A percentile compares a stretch with the other conserved stretches of the same genome.
Conservation (phyloP, 2,797 vertebrate genomes). For the Amblyraja radiata region DNA sequence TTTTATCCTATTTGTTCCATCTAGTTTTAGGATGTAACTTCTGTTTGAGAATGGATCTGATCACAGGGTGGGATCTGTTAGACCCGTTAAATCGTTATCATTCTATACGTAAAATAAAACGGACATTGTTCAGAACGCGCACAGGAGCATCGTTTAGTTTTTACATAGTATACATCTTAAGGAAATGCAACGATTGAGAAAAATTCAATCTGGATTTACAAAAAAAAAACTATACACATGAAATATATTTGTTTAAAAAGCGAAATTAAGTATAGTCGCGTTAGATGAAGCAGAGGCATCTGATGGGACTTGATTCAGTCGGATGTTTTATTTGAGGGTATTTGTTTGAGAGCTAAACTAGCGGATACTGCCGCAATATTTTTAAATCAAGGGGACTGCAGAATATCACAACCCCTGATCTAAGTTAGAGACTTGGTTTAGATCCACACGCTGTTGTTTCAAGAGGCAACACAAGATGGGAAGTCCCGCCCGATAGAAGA, state of each 20-base stretch:
- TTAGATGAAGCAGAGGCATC: not conserved
- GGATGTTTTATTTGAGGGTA: not conserved
- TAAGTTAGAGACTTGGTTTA: not conserved
- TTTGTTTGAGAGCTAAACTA: not conserved
- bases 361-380: not conserved
- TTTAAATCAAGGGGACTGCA: not conserved
- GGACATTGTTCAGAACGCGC: not conserved
- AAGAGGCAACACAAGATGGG: not conserved
- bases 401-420: not conserved
- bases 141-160: too few species aligned
- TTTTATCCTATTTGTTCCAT: not conserved
- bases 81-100: not conserved
- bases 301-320: not conserved
- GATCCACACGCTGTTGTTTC: not conserved
- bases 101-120: not conserved
- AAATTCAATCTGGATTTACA: not conserved
- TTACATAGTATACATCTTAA: not conserved
- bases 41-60: not conserved
- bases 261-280: not conserved
- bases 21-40: not conserved
- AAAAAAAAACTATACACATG: not conserved
- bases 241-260: not conserved
- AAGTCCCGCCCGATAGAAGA: not conserved
- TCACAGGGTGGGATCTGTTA: too few species aligned
- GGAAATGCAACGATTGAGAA: not conserved